These are phyloP conservation scores for Noctua janthina DNA, from an alignment of 2,888 invertebrate species.

Conservation along the genomic window DNA sequence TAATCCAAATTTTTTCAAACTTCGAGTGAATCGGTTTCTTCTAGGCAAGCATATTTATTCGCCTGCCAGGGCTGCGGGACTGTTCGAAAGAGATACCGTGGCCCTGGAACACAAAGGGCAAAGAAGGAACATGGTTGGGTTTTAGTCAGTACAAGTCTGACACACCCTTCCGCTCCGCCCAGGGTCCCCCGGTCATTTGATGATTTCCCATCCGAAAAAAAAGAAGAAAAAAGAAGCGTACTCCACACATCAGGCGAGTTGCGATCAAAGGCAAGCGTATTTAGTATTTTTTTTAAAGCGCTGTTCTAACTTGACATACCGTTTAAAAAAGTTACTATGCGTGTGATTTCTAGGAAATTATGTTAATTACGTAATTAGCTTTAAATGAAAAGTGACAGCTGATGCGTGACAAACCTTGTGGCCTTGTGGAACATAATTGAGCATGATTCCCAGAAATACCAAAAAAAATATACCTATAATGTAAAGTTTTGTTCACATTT, in stretches of 20 bases:
- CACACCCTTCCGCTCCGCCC: too few relatives aligned
- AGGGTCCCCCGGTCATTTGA: too few relatives aligned
- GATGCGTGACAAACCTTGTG: not conserved
- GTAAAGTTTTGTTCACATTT: not conserved
- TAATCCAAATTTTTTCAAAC: not conserved
- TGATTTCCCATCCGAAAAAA: too few relatives aligned
- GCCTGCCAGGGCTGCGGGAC: too few relatives aligned
- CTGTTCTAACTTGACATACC: not conserved
- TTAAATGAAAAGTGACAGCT: not conserved
- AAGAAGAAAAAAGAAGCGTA: not conserved
- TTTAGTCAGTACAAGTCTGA: too few relatives aligned
- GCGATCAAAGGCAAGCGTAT: not conserved
- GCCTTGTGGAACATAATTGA: constrained; percentile 19
- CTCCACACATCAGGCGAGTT: not conserved
- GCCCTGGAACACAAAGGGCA: too few relatives aligned
- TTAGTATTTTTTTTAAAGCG: too few relatives aligned
- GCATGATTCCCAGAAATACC: not conserved
- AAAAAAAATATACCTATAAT: not conserved
- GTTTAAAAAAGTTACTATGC: not conserved
- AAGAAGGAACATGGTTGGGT: too few relatives aligned
- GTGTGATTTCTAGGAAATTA: constrained; percentile 6
- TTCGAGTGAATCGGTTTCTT: not conserved
- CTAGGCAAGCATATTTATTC: not conserved
- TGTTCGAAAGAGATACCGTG: too few relatives aligned
- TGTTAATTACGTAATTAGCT: not conserved